Conservation (phyloP, 1,140 invertebrate species). For the Acromyrmex charruanus region DNA sequence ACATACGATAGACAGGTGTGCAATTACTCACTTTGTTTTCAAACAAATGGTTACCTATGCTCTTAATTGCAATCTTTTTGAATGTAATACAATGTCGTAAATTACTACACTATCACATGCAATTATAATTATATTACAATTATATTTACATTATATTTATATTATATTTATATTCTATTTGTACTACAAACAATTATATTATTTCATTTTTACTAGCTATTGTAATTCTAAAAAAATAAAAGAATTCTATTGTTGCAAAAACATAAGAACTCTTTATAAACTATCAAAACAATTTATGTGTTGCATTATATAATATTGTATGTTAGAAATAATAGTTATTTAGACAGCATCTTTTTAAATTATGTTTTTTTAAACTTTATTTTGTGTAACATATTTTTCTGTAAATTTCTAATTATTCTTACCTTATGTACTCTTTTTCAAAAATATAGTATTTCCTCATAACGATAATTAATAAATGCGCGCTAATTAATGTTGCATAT, state of each 20-base stretch:
- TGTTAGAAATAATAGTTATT: neutral
- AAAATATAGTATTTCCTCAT: neutral
- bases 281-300: neutral
- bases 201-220: neutral
- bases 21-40: slow-evolving; percentile 31
- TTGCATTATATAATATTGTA: neutral
- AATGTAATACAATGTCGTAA: neutral
- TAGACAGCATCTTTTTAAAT: no score
- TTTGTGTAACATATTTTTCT: neutral
- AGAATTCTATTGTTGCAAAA: neutral
- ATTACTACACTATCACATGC: no score
- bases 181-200: neutral
- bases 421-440: neutral
- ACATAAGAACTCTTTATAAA: neutral
- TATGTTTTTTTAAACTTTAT: neutral
- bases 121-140: neutral
- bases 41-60: neutral
- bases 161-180: neutral
- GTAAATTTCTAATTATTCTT: neutral
- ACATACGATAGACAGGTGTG: neutral
- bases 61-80: neutral
- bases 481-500: slow-evolving; percentile 14
- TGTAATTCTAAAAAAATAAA: neutral
- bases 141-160: neutral
- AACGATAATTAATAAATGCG: slow-evolving; percentile 3